Evolutionary conservation across 2,888 invertebrate genomes (phyloP).

Genomic region (Doris montereyensis): DNA sequence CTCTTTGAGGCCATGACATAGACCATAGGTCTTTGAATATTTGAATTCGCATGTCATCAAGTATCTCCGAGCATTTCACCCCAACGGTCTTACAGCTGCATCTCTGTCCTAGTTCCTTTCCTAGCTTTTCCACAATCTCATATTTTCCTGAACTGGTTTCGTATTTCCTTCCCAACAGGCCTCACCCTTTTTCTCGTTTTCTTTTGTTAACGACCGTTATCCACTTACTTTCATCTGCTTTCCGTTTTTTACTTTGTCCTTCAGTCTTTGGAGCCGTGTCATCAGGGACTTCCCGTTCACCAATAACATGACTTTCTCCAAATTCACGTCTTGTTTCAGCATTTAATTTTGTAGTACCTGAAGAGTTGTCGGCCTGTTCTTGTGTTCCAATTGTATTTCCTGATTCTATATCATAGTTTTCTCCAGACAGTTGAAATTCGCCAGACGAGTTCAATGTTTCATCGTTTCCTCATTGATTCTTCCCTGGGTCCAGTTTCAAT

Average conservation of each 20-base stretch:
- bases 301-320: background rate
- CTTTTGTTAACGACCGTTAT: background rate
- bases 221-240: background rate
- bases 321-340: too few relatives aligned
- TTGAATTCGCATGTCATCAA: background rate
- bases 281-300: background rate
- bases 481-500: too few relatives aligned
- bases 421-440: too few relatives aligned
- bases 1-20: slow-evolving; percentile 7
- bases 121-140: background rate
- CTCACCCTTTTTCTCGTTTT: background rate
- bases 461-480: too few relatives aligned
- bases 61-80: background rate
- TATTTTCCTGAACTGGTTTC: background rate
- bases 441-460: too few relatives aligned
- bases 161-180: background rate
- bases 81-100: background rate
- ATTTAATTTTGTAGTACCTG: too few relatives aligned
- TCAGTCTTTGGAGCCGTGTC: too few relatives aligned
- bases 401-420: too few relatives aligned
- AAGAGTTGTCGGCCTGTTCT: too few relatives aligned
- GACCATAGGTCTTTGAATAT: background rate
- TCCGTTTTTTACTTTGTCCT: background rate
- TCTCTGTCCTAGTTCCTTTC: background rate
- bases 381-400: too few relatives aligned